Conservation (phyloP, 2,888 invertebrate genomes). For the Macrosiphum euphorbiae region DNA sequence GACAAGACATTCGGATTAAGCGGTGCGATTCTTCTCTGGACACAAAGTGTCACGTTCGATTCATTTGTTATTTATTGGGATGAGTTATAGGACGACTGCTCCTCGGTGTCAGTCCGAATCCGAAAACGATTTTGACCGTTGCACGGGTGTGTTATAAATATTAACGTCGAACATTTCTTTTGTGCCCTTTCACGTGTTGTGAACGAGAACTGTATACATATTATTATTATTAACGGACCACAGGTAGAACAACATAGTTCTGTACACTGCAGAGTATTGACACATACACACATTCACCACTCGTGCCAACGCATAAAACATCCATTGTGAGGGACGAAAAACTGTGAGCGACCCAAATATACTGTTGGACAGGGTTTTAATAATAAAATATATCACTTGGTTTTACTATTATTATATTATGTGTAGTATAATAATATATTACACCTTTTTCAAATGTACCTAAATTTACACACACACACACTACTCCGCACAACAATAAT, state of each 20-base stretch:
- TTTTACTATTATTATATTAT: not conserved
- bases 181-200: not conserved
- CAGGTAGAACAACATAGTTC: slow-evolving; percentile 8
- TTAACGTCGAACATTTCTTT: not conserved
- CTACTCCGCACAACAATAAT: not conserved
- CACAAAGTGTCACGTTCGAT: not conserved
- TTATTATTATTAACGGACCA: not conserved
- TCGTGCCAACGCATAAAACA: not conserved
- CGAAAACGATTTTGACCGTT: not conserved
- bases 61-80: not conserved
- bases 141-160: not conserved
- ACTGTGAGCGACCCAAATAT: not conserved
- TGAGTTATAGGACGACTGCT: not conserved
- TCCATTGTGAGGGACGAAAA: not conserved
- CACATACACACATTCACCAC: not conserved
- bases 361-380: not conserved
- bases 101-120: not conserved
- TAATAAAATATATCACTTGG: slow-evolving; percentile 24
- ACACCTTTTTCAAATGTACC: not conserved
- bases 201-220: not conserved
- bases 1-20: not conserved
- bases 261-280: not conserved
- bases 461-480: not conserved
- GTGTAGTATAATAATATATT: not conserved
- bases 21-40: not conserved